Evolutionary conservation across 1,140 invertebrate species (phyloP), one percentile per base, ranked within the genome.

Genomic region (Cydia strobilella): DNA sequence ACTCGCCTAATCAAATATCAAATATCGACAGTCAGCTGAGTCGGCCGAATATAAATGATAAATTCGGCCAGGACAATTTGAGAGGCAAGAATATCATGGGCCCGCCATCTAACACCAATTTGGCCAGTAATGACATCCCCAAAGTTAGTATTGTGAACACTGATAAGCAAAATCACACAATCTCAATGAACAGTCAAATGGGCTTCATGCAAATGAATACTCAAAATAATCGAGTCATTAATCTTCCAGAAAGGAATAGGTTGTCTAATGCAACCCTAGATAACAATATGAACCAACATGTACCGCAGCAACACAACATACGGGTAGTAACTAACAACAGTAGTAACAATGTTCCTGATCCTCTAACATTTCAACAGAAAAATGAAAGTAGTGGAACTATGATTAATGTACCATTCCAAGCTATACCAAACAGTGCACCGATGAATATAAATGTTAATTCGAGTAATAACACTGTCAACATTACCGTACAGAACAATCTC

Each of bases 361-460:
- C 90, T 20, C 76, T 90, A 69, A 75, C 85, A 31, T 93, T 90
- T 79, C 91, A 93, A 75, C 90, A 90, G 80, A 91, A 89, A 75
- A 83, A 73, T 72, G 91, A 91, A 81, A 88, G 79, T 54, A 90
- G 73, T 74, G 79, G 86, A 9, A 93, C 91, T 20, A 92, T 90
- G 84, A 93, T 93, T 51, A 93, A 93, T 79, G 91, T 93, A 25
- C 91, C 91, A 15, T 91, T 93, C 80, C 91, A 93, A 83, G 87
- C 91, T 12, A 92, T 93, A 79, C 91, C 91, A 4, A 92, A 93
- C 63, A 93, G 91, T 80, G 90, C 90, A 27, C 91, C 91, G 18
- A 93, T 93, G 91, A 93, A 93, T 76, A 93, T 93, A 9, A 93
- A 93, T 75, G 91, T 93, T 0, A 93, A 93, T 82, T 93, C 91